Percentiles rank a stretch among this genome's conserved stretches.
These are phyloP conservation scores for Rotaria socialis DNA, from an alignment of 2,888 invertebrate species.

Conservation along the genomic window DNA sequence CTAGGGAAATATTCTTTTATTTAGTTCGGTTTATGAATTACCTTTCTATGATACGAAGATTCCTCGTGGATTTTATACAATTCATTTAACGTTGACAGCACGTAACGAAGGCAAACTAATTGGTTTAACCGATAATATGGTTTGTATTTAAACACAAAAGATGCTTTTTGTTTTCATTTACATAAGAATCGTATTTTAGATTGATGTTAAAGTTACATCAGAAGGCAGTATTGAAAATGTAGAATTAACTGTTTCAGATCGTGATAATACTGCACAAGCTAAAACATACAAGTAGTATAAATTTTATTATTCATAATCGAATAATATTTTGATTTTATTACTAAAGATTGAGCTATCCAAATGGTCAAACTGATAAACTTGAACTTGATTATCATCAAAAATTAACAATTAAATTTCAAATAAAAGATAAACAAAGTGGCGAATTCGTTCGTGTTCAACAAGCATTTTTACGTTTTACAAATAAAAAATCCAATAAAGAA, in stretches of 20 bases:
- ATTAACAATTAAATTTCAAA: slow-evolving; percentile 73
- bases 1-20: not conserved
- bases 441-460: slow-evolving; percentile 67
- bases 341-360: slow-evolving; percentile 69
- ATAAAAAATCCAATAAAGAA: slow-evolving; percentile 69
- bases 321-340: slow-evolving; percentile 30
- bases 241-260: slow-evolving; percentile 81
- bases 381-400: slow-evolving; percentile 85
- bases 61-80: slow-evolving; percentile 77
- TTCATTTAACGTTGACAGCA: slow-evolving; percentile 71
- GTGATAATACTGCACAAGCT: slow-evolving; percentile 79
- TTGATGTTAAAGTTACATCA: slow-evolving; percentile 59
- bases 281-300: slow-evolving; percentile 66
- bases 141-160: slow-evolving; percentile 50
- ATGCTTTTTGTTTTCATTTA: no score
- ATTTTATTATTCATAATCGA: not conserved
- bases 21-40: slow-evolving; percentile 66
- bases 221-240: slow-evolving; percentile 66
- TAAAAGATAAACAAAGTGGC: slow-evolving; percentile 69
- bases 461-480: slow-evolving; percentile 59
- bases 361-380: slow-evolving; percentile 68
- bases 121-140: slow-evolving; percentile 64
- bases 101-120: slow-evolving; percentile 65
- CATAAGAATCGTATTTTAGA: slow-evolving; percentile 42
- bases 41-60: slow-evolving; percentile 74